Evolutionary conservation across 1,140 invertebrate species (phyloP).

Genomic region (Drosophila azteca): DNA sequence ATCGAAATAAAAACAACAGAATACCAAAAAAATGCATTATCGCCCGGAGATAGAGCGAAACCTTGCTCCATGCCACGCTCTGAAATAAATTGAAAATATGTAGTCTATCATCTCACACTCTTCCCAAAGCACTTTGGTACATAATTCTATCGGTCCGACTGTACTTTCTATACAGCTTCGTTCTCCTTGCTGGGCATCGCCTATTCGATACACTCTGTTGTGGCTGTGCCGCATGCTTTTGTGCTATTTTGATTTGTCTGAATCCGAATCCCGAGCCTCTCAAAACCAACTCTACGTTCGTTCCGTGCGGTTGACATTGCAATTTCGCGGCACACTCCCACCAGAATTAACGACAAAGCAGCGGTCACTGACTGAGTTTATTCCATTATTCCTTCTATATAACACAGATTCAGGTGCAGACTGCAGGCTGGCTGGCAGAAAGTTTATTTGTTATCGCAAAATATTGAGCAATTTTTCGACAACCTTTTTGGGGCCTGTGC

Average conservation of each 20-base stretch:
- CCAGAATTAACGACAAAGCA: background rate
- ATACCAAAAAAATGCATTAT: too few relatives aligned
- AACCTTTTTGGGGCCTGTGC: background rate
- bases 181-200: too few relatives aligned
- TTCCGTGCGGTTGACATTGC: conserved; percentile 52
- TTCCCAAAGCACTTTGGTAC: too few relatives aligned
- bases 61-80: too few relatives aligned
- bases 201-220: too few relatives aligned
- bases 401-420: conserved; percentile 7
- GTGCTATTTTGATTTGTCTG: conserved; percentile 31
- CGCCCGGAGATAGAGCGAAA: too few relatives aligned
- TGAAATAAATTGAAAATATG: too few relatives aligned
- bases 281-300: conserved; percentile 61
- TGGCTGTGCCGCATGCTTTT: conserved; percentile 14
- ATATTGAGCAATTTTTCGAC: background rate
- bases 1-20: too few relatives aligned
- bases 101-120: too few relatives aligned
- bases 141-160: too few relatives aligned
- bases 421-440: background rate
- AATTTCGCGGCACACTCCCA: conserved; percentile 13
- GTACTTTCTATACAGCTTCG: too few relatives aligned
- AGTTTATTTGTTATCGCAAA: conserved; percentile 48
- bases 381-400: background rate
- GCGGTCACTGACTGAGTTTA: conserved; percentile 32
- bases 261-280: conserved; percentile 1